These are phyloP conservation scores for Ursus arctos DNA, from an alignment of 2,113 vertebrate species.

Conservation along the genomic window DNA sequence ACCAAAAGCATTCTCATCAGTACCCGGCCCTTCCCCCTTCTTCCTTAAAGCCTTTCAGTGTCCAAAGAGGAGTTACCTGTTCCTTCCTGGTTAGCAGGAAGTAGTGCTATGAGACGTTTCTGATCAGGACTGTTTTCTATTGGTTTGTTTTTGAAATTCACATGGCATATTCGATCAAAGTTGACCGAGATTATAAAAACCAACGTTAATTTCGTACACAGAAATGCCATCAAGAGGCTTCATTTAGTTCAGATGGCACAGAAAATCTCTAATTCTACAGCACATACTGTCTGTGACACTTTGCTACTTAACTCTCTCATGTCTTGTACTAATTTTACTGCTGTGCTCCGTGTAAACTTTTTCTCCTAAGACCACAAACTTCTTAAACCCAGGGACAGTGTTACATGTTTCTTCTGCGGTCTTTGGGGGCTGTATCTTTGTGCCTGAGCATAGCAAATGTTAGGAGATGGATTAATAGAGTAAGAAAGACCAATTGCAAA, in stretches of 20 bases:
- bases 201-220: not conserved
- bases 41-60: conserved; percentile 14
- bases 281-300: not conserved
- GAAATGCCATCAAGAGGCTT: not conserved
- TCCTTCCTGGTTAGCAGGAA: conserved; percentile 45
- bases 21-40: not conserved
- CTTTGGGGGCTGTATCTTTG: not conserved
- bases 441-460: too few relatives aligned
- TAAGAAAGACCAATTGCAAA: not conserved
- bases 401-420: not conserved
- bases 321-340: not conserved
- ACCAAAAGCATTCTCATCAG: not conserved
- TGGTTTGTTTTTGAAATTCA: conserved; percentile 27
- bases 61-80: conserved; percentile 10
- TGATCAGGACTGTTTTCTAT: conserved; percentile 30
- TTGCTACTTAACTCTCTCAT: not conserved
- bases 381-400: not conserved
- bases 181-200: not conserved
- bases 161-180: not conserved
- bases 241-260: not conserved
- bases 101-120: not conserved
- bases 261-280: not conserved
- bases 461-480: not conserved
- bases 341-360: not conserved
- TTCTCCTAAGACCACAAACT: not conserved